Evolutionary conservation across 2,113 vertebrate species (phyloP), one percentile per base, ranked within the genome.

Genomic region (Romanogobio albipinnatus): DNA sequence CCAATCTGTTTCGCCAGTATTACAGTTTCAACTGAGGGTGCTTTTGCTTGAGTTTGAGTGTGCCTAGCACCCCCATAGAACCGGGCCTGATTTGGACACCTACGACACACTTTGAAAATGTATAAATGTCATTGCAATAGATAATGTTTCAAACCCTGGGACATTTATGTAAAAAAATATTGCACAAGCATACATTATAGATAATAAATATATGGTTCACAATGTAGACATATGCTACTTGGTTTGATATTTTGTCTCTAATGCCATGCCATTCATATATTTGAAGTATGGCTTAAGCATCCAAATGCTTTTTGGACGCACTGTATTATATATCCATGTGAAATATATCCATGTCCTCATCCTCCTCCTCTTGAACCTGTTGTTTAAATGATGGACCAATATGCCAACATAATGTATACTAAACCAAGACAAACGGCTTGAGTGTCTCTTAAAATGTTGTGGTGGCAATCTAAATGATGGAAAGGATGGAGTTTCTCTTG

Each of bases 381-480:
- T 56, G 26, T 58, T 58, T 56, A 45, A 74, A 45, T 1, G 3
- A 76, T 53, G 47, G 47, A 76, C 24, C 3, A 29, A 8, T 76
- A 53, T 76, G 47, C 39, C 71, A 74, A 49, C 71, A 8, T 74
- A 49, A 74, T 74, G 71, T 76, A 19, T 29, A 17, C 79, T 68
- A 76, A 76, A 76, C 22, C 73, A 29, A 76, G 73, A 53, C 24
- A 53, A 53, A 51, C 14, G 17, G 26, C 74, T 56, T 56, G 29
- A 56, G 10, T 22, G 17, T 8, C 15, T 33, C 15, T 70, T 47
- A 47, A 73, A 73, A 74, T 49, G 43, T 74, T 74, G n/a, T 24
- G 43, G 43, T 49, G 74, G 17, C 49, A 56, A 56, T 76, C 74
- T 26, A 76, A 76, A 56, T 76, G 74, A 78, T 78, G 61, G 24